Evolutionary conservation across 2,888 invertebrate species (phyloP).

Genomic region (Automeris io): DNA sequence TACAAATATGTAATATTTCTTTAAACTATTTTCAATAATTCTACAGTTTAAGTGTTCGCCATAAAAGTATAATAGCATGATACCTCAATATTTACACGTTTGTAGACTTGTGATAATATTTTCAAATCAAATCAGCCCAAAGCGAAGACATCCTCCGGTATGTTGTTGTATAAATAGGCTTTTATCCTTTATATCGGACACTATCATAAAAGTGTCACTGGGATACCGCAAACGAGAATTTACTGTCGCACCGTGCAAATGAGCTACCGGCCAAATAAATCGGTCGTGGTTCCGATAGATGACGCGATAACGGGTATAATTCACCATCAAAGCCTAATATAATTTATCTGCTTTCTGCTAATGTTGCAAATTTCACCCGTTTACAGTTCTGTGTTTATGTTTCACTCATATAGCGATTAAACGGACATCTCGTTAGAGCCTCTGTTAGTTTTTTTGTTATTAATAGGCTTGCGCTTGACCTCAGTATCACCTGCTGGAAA

Average conservation of each 20-base stretch:
- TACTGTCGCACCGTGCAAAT: conserved; percentile 64
- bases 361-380: too few relatives aligned
- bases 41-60: not conserved
- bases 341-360: conserved; percentile 1
- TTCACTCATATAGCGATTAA: too few relatives aligned
- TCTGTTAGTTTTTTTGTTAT: too few relatives aligned
- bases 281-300: conserved; percentile 45
- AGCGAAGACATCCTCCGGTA: conserved; percentile 17
- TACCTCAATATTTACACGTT: not conserved
- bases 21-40: not conserved
- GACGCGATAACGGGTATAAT: conserved; percentile 56
- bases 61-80: too few relatives aligned
- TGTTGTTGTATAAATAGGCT: conserved; percentile 40
- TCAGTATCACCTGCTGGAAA: too few relatives aligned
- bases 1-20: too few relatives aligned
- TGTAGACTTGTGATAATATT: not conserved
- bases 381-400: too few relatives aligned
- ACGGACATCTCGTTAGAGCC: too few relatives aligned
- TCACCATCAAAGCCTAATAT: conserved; percentile 1
- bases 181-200: conserved; percentile 48
- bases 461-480: too few relatives aligned
- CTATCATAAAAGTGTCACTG: conserved; percentile 72
- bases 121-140: conserved; percentile 10
- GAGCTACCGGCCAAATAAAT: conserved; percentile 59
- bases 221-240: conserved; percentile 68